Conservation (phyloP, 2,888 invertebrate species). For the Pegoplata infirma region DNA sequence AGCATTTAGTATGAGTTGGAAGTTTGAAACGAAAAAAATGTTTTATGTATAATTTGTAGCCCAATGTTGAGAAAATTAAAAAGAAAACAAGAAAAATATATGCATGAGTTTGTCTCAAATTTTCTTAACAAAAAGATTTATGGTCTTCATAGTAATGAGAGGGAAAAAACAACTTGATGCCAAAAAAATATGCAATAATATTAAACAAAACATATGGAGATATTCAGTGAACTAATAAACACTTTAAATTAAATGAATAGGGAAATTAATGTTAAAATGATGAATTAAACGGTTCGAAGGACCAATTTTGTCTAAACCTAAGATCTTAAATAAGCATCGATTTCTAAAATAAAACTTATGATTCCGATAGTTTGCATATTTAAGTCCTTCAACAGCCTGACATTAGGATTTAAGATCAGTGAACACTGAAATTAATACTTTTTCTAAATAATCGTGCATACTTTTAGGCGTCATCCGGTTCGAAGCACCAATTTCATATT, state of each 20-base stretch:
- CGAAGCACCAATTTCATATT: background rate
- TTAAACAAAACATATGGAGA: slow-evolving; percentile 26
- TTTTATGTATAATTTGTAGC: slow-evolving; percentile 28
- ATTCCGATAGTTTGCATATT: background rate
- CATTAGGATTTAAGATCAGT: no score
- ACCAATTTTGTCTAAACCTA: background rate
- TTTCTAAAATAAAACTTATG: no score
- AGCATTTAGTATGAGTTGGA: slow-evolving; percentile 21
- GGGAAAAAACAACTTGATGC: slow-evolving; percentile 59
- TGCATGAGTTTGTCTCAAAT: slow-evolving; percentile 61
- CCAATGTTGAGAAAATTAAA: slow-evolving; percentile 33
- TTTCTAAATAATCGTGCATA: no score
- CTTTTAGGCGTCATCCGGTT: no score
- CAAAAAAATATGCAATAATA: slow-evolving; percentile 56
- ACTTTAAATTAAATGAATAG: slow-evolving; percentile 13
- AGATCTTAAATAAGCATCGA: no score
- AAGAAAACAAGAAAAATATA: slow-evolving; percentile 36
- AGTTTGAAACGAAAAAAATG: slow-evolving; percentile 30
- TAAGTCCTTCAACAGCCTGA: no score
- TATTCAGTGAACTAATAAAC: background rate
- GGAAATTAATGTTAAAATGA: background rate
- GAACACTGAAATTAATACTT: no score
- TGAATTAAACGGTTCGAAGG: background rate
- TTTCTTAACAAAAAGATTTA: slow-evolving; percentile 56
- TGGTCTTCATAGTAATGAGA: slow-evolving; percentile 54